phyloP scores from a whole-genome alignment of 2,113 vertebrate genomes.

The Catharus bicknelli region DNA sequence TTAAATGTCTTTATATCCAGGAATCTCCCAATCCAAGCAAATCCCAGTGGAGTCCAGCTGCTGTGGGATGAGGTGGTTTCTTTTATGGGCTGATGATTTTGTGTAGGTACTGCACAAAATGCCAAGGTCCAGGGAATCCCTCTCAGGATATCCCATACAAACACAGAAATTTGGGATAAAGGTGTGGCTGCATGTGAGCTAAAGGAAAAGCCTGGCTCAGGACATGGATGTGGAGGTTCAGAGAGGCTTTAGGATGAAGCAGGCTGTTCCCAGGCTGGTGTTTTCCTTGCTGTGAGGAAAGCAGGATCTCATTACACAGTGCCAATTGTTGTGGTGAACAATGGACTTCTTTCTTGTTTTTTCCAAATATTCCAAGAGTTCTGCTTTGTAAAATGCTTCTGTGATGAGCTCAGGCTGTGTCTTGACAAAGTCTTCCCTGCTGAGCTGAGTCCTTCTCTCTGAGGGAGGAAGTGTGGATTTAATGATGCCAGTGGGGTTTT shows the following conservation, averaged over 20 bases:
- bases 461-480: constrained; percentile 17
- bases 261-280: not conserved
- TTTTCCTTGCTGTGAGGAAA: not conserved
- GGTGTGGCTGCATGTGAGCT: not conserved
- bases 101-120: not conserved
- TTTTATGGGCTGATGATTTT: not conserved
- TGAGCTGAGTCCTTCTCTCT: not conserved
- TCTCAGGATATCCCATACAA: not conserved
- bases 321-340: not conserved
- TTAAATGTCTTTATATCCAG: not conserved
- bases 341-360: not conserved
- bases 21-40: not conserved
- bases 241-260: not conserved
- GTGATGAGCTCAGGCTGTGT: not conserved
- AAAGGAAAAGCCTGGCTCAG: not conserved
- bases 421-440: not conserved
- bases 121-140: not conserved
- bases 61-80: not conserved
- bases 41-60: not conserved
- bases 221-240: not conserved
- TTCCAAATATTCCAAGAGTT: not conserved
- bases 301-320: not conserved
- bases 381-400: not conserved
- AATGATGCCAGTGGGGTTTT: not conserved
- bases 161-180: not conserved